A percentile compares a stretch with the other conserved stretches of the same genome.
These are phyloP conservation scores for Fragum fragum DNA, from an alignment of 2,888 invertebrate genomes.

Conservation along the genomic window DNA sequence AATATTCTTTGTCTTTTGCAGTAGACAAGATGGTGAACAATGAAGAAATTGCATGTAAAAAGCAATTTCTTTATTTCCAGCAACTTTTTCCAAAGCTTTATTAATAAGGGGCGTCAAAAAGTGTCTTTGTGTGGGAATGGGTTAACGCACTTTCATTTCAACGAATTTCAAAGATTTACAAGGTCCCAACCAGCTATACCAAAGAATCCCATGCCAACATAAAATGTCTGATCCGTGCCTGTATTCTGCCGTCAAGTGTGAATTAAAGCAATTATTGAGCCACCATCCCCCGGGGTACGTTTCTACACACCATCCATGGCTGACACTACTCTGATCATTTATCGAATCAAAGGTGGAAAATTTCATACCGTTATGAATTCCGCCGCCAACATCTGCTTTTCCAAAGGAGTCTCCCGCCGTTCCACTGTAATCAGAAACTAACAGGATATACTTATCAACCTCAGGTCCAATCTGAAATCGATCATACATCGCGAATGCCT, in stretches of 20 bases:
- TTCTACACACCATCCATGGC: neutral
- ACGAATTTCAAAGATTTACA: neutral
- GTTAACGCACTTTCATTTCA: conserved; percentile 13
- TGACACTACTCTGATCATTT: neutral
- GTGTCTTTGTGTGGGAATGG: no score
- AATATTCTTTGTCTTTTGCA: no score
- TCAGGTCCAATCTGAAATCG: neutral
- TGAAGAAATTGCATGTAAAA: no score
- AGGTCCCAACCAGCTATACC: neutral
- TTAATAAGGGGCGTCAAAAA: no score
- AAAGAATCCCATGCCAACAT: neutral
- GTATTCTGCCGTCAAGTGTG: neutral
- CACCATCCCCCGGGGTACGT: neutral
- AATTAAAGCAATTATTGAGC: neutral
- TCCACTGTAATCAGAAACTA: neutral
- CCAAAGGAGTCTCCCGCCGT: neutral
- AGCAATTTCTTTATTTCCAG: no score
- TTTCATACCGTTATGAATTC: neutral
- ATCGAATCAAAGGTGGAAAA: conserved; percentile 4
- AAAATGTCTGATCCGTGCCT: neutral
- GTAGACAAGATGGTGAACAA: no score
- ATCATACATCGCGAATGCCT: neutral
- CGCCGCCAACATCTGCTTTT: neutral
- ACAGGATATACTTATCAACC: neutral
- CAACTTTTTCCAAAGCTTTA: no score